phyloP scores from a whole-genome alignment of 2,113 vertebrate species.

The Bos indicus region DNA sequence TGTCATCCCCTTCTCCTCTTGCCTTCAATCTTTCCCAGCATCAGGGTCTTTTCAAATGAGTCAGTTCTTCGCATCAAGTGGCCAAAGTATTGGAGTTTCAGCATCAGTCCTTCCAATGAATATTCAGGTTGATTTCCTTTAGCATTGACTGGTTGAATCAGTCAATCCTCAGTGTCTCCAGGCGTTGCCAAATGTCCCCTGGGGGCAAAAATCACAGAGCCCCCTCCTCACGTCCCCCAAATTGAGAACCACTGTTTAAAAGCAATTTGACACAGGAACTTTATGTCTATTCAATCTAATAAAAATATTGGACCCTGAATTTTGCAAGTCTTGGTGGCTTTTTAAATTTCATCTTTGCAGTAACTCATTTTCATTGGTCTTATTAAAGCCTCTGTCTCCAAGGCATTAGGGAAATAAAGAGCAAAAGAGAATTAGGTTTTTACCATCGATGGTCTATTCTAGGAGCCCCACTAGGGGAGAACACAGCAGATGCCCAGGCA shows the following conservation, averaged over 20 bases:
- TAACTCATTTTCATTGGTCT: constrained; percentile 53
- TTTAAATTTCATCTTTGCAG: constrained; percentile 39
- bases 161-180: neutral
- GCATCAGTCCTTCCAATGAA: neutral
- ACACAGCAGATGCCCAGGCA: neutral
- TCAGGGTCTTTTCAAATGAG: neutral
- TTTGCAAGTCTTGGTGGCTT: neutral
- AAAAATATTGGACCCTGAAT: constrained; percentile 26
- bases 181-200: neutral
- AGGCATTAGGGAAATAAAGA: constrained; percentile 2
- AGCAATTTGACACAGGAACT: neutral
- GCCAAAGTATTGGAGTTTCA: neutral
- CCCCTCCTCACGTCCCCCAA: neutral
- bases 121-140: neutral
- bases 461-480: neutral
- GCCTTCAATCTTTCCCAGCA: neutral
- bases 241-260: neutral
- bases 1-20: neutral
- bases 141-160: neutral
- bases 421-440: neutral
- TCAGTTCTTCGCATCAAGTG: neutral
- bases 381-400: neutral
- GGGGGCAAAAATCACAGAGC: too few species aligned
- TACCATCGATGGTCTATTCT: neutral
- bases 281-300: neutral